Evolutionary conservation across 1,140 invertebrate species (phyloP).

Genomic region (Aphelenchoides besseyi): DNA sequence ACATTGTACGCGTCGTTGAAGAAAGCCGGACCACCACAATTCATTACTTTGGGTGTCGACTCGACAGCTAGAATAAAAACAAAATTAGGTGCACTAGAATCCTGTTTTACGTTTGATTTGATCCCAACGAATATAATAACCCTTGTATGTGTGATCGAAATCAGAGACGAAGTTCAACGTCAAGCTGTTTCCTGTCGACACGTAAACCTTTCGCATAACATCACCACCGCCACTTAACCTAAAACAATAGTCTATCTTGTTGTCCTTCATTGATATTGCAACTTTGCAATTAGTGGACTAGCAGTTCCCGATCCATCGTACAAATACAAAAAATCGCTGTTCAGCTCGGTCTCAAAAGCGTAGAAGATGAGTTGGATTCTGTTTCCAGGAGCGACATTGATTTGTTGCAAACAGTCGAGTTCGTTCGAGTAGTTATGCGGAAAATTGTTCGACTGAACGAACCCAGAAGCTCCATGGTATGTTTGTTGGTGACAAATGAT

Average conservation of each 20-base stretch:
- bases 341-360: constrained; percentile 10
- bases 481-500: constrained; percentile 11
- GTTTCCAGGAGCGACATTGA: not conserved
- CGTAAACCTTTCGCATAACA: not conserved
- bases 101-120: not conserved
- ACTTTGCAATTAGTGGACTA: not conserved
- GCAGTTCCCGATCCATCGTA: constrained; percentile 10
- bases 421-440: constrained; percentile 17
- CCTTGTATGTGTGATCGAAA: constrained; percentile 1
- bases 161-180: constrained; percentile 14
- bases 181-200: constrained; percentile 1
- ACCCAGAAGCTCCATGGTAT: not conserved
- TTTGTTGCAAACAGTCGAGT: constrained; percentile 16
- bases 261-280: too few species aligned
- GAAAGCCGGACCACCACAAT: not conserved
- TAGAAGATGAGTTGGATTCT: constrained; percentile 15
- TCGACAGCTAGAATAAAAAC: constrained; percentile 8
- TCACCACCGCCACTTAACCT: too few species aligned
- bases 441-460: not conserved
- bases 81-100: not conserved
- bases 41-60: not conserved
- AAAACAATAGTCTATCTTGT: too few species aligned
- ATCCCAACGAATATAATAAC: constrained; percentile 9
- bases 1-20: constrained; percentile 4
- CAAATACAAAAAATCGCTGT: not conserved